phyloP scores from a whole-genome alignment of 2,888 invertebrate genomes.

The Brachylomia viminalis region DNA sequence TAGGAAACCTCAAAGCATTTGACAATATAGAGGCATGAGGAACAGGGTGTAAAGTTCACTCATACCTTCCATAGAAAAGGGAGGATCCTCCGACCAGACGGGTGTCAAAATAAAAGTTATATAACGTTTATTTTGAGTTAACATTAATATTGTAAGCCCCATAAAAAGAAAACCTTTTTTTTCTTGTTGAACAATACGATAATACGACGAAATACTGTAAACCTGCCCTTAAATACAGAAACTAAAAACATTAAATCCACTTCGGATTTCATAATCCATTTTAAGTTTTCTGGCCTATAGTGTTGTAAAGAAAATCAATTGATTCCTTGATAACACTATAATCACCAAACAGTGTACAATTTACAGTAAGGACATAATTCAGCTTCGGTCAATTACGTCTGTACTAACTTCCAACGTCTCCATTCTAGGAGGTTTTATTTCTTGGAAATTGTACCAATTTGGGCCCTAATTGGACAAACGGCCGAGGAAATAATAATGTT shows the following conservation, averaged over 20 bases:
- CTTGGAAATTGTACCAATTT: conserved; percentile 57
- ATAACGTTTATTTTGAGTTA: too few species aligned
- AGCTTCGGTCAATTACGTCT: conserved; percentile 35
- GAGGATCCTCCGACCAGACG: too few species aligned
- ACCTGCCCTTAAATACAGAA: neutral
- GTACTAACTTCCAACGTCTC: conserved; percentile 24
- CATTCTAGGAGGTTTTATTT: conserved; percentile 46
- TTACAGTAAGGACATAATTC: conserved; percentile 27
- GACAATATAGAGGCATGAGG: too few species aligned
- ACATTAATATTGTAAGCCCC: too few species aligned
- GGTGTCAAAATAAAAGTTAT: too few species aligned
- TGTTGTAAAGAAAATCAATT: neutral
- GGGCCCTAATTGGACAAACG: conserved; percentile 63
- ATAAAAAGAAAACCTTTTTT: too few species aligned
- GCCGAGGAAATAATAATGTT: conserved; percentile 67
- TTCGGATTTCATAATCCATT: too few species aligned
- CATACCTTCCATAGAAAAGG: too few species aligned
- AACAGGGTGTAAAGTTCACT: too few species aligned
- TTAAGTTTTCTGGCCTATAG: too few species aligned
- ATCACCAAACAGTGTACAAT: conserved; percentile 8
- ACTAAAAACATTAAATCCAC: neutral
- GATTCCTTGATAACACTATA: neutral
- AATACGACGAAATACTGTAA: neutral
- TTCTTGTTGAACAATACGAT: neutral
- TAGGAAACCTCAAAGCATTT: neutral